Evolutionary conservation across 2,888 invertebrate genomes (phyloP), one percentile per base, ranked within the genome.

Genomic region (Clepsis dumicolana): DNA sequence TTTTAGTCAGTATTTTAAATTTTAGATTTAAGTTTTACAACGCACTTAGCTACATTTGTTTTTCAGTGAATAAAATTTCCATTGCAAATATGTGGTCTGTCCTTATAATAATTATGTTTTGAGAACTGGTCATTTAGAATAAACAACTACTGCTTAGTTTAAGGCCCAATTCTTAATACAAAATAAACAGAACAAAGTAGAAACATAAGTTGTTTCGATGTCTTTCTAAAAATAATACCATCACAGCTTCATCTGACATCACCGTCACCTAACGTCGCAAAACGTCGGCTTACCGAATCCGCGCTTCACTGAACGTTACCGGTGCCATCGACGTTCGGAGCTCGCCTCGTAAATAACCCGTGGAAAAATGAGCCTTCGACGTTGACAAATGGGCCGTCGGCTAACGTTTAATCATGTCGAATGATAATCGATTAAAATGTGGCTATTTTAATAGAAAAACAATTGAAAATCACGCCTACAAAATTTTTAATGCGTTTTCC

Each of bases 351-450:
- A 27, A 50, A 64, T 64, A 64, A 57, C 35, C n/a, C 48, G 10
- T 16, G 57, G 50, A 59, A 59, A 65, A 59, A 59, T 50, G 57
- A 50, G 50, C 35, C 65, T 12, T 3, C 38, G 57, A 38, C 64
- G 56, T 50, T 50, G 65, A 65, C 65, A 59, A 65, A 65, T 65
- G 35, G 50, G 29, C 21, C 27, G 14, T 4, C 32, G 16, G 12
- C 32, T 18, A 32, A 48, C 48, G 48, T 21, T 21, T 48, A 12
- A 21, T 48, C 21, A 48, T 48, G 48, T 21, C 2, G 48, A 18
- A 44, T 38, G 38, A 44, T 21, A 48, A 10, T 21, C 48, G 48
- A 48, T 48, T 44, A 7, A 18, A 18, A 44, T 8, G 8, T 1
- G 0, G 18, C 10, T 16, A 16, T 44, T 44, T 18, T n/a, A 41